phyloP scores from a whole-genome alignment of 2,113 vertebrate species.

The Centropristis striata region DNA sequence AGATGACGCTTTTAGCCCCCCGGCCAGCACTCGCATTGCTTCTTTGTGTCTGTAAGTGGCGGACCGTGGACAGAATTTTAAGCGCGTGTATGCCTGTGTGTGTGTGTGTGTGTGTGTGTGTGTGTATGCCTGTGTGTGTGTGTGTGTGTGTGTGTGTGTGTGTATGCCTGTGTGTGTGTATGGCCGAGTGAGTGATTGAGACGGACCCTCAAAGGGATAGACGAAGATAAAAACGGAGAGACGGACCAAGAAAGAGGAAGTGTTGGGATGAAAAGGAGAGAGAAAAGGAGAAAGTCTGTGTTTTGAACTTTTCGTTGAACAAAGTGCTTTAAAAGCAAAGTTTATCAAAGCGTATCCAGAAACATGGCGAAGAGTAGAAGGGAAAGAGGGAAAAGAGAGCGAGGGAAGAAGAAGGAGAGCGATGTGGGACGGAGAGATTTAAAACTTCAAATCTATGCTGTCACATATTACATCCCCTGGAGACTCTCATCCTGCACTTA shows the following conservation, averaged over 20 bases:
- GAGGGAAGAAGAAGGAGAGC: neutral
- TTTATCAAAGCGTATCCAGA: constrained; percentile 46
- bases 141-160: neutral
- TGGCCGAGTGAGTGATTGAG: constrained; percentile 18
- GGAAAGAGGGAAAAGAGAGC: neutral
- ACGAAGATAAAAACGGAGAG: constrained; percentile 9
- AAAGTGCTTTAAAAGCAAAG: constrained; percentile 60
- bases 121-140: neutral
- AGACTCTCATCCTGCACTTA: too few species aligned
- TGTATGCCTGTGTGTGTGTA: neutral
- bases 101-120: neutral
- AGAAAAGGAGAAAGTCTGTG: neutral
- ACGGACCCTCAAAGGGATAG: constrained; percentile 22
- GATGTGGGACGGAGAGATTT: neutral
- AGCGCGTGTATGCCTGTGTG: neutral
- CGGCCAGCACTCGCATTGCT: constrained; percentile 23
- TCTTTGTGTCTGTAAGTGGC: constrained; percentile 61
- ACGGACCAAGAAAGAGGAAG: constrained; percentile 5
- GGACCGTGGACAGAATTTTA: constrained; percentile 37
- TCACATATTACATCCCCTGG: constrained; percentile 29
- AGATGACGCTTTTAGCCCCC: constrained; percentile 66
- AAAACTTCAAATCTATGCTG: constrained; percentile 49
- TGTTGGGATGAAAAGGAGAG: neutral
- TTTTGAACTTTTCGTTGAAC: constrained; percentile 23
- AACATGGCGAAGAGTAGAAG: neutral